These are phyloP conservation scores for Phalera bucephala DNA, from an alignment of 2,888 invertebrate species.

Conservation along the genomic window DNA sequence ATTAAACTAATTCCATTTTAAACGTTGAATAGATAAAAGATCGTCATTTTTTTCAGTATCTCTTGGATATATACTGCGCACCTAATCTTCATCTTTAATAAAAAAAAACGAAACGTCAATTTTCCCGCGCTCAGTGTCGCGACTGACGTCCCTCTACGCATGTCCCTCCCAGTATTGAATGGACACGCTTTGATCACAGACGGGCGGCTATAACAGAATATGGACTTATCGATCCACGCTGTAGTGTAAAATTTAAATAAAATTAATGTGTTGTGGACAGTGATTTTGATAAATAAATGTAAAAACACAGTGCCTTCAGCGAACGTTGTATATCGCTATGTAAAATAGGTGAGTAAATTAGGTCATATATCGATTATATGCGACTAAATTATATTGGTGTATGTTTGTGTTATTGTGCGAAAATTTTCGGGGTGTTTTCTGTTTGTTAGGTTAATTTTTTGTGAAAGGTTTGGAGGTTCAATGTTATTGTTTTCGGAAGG, in stretches of 20 bases:
- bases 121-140: slow-evolving; percentile 64
- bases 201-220: slow-evolving; percentile 50
- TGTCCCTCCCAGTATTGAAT: slow-evolving; percentile 69
- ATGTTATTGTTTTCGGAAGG: slow-evolving; percentile 65
- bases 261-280: slow-evolving; percentile 59
- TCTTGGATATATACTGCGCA: not conserved
- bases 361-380: slow-evolving; percentile 40
- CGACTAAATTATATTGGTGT: slow-evolving; percentile 27
- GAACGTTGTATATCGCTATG: slow-evolving; percentile 43
- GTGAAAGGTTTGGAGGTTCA: slow-evolving; percentile 56
- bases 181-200: slow-evolving; percentile 49
- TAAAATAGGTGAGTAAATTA: slow-evolving; percentile 56
- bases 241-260: slow-evolving; percentile 58
- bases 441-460: slow-evolving; percentile 37
- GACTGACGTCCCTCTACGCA: slow-evolving; percentile 60
- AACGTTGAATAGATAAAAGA: too few relatives aligned
- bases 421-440: slow-evolving; percentile 28
- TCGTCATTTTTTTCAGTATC: too few relatives aligned
- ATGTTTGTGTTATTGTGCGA: slow-evolving; percentile 24
- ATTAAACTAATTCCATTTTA: too few relatives aligned
- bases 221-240: slow-evolving; percentile 68
- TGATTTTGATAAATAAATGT: slow-evolving; percentile 38
- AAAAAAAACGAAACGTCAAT: slow-evolving; percentile 48
- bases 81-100: not conserved
- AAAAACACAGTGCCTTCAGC: slow-evolving; percentile 60